These are phyloP conservation scores for Beaufortia kweichowensis DNA, from an alignment of 2,113 vertebrate genomes.

Conservation along the genomic window DNA sequence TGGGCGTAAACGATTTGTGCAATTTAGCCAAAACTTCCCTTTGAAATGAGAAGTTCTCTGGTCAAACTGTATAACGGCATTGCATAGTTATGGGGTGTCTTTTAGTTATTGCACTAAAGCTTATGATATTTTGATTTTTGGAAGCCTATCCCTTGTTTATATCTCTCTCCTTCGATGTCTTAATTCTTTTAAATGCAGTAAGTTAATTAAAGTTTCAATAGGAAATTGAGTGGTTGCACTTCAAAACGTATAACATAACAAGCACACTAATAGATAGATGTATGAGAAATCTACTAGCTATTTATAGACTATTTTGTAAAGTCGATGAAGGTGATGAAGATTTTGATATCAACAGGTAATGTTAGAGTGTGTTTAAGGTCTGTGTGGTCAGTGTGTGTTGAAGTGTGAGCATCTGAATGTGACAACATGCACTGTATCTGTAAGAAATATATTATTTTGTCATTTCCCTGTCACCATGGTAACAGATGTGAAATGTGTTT, in stretches of 20 bases:
- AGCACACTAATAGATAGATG: neutral
- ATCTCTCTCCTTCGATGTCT: neutral
- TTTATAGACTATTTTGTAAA: neutral
- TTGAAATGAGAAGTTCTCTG: neutral
- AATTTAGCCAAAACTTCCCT: neutral
- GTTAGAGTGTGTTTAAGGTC: no score
- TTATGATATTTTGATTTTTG: no score
- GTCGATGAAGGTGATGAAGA: constrained; percentile 6
- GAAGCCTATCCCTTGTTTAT: no score
- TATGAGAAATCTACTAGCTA: neutral
- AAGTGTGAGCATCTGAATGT: constrained; percentile 1
- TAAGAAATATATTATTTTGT: constrained; percentile 39
- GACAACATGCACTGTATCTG: constrained; percentile 23
- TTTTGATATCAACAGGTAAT: neutral
- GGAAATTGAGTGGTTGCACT: constrained; percentile 42
- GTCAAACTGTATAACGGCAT: neutral
- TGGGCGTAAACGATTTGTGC: neutral
- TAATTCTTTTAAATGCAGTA: constrained; percentile 11
- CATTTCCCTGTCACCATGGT: constrained; percentile 53
- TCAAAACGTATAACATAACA: constrained; percentile 37
- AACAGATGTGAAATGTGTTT: constrained; percentile 48
- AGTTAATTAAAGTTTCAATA: constrained; percentile 42
- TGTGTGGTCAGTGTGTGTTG: constrained; percentile 1
- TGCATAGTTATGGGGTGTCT: no score
- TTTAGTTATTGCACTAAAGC: no score